Evolutionary conservation across 2,888 invertebrate species (phyloP).

Genomic region (Muschampia staudingeri): DNA sequence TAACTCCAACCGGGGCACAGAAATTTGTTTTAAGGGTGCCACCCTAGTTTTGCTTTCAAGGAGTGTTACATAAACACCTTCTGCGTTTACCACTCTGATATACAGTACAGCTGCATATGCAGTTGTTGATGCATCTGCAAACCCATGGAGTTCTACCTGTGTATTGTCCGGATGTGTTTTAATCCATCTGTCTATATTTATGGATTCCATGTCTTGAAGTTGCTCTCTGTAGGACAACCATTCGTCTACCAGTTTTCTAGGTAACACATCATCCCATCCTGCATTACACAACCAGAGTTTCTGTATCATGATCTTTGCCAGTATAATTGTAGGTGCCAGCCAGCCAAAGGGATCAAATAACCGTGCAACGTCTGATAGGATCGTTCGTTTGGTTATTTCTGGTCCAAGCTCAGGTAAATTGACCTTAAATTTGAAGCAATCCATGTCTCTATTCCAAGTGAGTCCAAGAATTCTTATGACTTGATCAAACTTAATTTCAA

Average conservation of each 20-base stretch:
- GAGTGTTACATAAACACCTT: not conserved
- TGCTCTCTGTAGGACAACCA: not conserved
- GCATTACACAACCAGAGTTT: conserved; percentile 4
- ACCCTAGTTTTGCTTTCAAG: not conserved
- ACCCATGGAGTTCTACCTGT: not conserved
- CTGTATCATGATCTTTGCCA: conserved; percentile 9
- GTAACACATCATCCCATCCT: conserved; percentile 10
- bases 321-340: not conserved
- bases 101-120: conserved; percentile 2
- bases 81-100: not conserved
- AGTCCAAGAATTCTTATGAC: conserved; percentile 4
- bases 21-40: conserved; percentile 6
- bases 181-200: conserved; percentile 4
- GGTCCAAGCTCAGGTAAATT: not conserved
- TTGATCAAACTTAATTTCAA: conserved; percentile 11
- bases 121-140: conserved; percentile 4
- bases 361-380: not conserved
- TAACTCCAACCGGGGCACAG: not conserved
- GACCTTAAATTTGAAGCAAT: not conserved
- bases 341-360: conserved; percentile 4
- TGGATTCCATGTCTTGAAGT: not conserved
- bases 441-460: conserved; percentile 6
- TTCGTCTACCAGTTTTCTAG: not conserved
- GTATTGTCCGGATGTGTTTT: not conserved
- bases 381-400: not conserved